Percentiles rank a stretch among this genome's conserved stretches.
Conservation (phyloP, 2,797 vertebrate species). For the Sarcophilus harrisii region DNA sequence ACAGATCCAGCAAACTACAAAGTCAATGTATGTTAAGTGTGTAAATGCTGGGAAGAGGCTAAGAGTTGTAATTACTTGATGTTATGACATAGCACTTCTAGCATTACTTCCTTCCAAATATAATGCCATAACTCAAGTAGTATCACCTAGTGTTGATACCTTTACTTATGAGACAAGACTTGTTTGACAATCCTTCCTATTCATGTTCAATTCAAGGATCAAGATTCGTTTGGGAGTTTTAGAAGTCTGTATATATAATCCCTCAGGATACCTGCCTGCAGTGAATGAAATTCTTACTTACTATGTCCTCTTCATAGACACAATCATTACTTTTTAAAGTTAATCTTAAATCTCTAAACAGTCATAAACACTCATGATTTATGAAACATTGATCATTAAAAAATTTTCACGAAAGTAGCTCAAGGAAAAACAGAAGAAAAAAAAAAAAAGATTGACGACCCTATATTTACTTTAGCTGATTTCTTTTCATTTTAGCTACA, state of each 20-base stretch:
- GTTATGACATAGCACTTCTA: neutral
- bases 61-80: neutral
- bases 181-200: neutral
- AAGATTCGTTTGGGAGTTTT: neutral
- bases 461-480: neutral
- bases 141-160: neutral
- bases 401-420: neutral
- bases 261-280: neutral
- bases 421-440: neutral
- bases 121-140: neutral
- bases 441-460: neutral
- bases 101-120: neutral
- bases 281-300: neutral
- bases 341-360: neutral
- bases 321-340: neutral
- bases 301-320: neutral
- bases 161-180: neutral
- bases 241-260: neutral
- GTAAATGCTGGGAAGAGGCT: neutral
- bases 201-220: neutral
- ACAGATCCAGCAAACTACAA: neutral
- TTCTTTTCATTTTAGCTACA: neutral
- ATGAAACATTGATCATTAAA: neutral
- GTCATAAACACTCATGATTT: neutral
- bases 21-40: neutral